These are phyloP conservation scores for Thryonomys swinderianus DNA, from an alignment of 2,113 vertebrate species.

Conservation along the genomic window DNA sequence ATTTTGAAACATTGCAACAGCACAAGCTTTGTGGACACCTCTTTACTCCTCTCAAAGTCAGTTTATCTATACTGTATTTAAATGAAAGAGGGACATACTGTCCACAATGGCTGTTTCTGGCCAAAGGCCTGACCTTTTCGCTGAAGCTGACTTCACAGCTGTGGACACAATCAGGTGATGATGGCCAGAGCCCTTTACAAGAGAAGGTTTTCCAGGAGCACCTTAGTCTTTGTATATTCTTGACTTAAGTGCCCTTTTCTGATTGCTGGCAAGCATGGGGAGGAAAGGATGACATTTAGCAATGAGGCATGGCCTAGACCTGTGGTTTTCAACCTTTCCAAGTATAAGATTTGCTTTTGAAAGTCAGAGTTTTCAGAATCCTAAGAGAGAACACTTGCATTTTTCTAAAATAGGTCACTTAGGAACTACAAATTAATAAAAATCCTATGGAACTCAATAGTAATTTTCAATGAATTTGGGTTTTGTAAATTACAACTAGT, in stretches of 20 bases:
- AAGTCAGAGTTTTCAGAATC: conserved; percentile 55
- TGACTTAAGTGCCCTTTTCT: conserved; percentile 49
- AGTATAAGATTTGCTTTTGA: conserved; percentile 46
- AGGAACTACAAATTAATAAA: conserved; percentile 43
- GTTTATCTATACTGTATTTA: not conserved
- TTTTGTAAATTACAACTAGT: not conserved
- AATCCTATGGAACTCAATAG: not conserved
- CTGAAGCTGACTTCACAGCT: conserved; percentile 22
- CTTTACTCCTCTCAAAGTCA: not conserved
- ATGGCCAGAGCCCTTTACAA: conserved; percentile 43
- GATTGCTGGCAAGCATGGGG: not conserved
- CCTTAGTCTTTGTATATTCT: not conserved
- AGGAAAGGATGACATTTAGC: conserved; percentile 36
- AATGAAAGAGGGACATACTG: not conserved
- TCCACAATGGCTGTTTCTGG: not conserved
- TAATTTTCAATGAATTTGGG: not conserved
- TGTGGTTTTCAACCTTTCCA: conserved; percentile 44
- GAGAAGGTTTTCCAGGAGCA: not conserved
- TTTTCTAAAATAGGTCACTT: not conserved
- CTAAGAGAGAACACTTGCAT: not conserved
- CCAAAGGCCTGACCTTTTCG: conserved; percentile 1
- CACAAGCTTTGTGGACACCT: not conserved
- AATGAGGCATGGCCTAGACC: not conserved
- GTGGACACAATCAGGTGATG: not conserved
- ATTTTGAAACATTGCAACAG: not conserved